A percentile compares a stretch with the other conserved stretches of the same genome.
Evolutionary conservation across 2,797 vertebrate genomes (phyloP).

Genomic region (Phalloptychus januarius): DNA sequence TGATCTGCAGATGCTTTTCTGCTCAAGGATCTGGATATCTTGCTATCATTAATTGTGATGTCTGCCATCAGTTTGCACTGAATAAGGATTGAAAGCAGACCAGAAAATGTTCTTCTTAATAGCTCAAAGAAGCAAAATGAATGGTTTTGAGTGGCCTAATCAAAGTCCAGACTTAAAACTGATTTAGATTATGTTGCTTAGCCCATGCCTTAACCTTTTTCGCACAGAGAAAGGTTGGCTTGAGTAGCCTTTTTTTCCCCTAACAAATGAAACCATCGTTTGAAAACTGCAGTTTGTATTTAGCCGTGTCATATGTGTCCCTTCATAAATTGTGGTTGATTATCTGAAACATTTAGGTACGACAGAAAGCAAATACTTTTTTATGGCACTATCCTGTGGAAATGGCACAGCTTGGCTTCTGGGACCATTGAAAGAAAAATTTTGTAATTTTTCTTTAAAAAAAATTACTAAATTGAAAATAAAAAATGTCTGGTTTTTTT

Average conservation of each 20-base stretch:
- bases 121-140: not conserved
- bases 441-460: not conserved
- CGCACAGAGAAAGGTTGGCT: not conserved
- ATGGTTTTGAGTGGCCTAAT: not conserved
- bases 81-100: not conserved
- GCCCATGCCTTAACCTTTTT: not conserved
- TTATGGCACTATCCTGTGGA: not conserved
- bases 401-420: not conserved
- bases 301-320: not conserved
- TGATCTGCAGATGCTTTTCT: not conserved
- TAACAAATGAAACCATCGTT: not conserved
- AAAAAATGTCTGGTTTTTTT: not conserved
- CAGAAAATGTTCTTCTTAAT: not conserved
- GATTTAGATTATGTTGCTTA: not conserved
- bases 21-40: not conserved
- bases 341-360: not conserved
- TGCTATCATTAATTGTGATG: not conserved
- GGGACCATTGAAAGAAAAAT: not conserved
- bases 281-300: not conserved
- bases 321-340: not conserved
- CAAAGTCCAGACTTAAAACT: not conserved
- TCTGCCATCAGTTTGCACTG: not conserved
- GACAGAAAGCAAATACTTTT: not conserved
- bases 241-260: not conserved
- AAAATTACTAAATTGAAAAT: too few species aligned